These are phyloP conservation scores for Tanytarsus gracilentus DNA, from an alignment of 2,888 invertebrate genomes.

Conservation along the genomic window DNA sequence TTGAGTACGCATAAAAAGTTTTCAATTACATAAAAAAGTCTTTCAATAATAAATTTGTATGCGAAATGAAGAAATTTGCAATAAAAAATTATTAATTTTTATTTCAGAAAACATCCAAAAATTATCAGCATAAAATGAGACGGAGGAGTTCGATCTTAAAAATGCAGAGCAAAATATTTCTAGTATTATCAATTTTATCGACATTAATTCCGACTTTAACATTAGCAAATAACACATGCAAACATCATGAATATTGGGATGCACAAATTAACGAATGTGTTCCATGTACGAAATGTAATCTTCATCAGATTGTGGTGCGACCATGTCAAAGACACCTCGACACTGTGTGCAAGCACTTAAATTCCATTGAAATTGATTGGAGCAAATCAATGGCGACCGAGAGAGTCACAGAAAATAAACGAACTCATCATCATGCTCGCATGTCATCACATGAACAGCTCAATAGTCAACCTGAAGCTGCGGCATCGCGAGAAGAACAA, in stretches of 20 bases:
- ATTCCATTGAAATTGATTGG: conserved; percentile 57
- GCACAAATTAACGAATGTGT: conserved; percentile 54
- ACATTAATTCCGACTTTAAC: not conserved
- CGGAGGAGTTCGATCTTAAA: too few species aligned
- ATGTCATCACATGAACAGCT: conserved; percentile 39
- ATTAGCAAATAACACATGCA: conserved; percentile 37
- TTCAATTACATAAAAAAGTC: too few species aligned
- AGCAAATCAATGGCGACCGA: conserved; percentile 46
- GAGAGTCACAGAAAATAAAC: conserved; percentile 33
- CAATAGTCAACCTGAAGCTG: conserved; percentile 47
- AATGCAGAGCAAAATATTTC: conserved; percentile 1
- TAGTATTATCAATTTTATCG: conserved; percentile 8
- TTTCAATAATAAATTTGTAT: not conserved
- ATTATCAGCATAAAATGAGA: not conserved
- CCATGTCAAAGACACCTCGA: conserved; percentile 69
- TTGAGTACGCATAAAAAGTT: not conserved
- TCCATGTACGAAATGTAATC: conserved; percentile 63
- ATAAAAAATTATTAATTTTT: not conserved
- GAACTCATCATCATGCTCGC: conserved; percentile 23
- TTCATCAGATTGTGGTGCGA: conserved; percentile 52
- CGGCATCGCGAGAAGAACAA: conserved; percentile 33
- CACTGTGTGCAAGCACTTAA: conserved; percentile 62
- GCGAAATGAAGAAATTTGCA: not conserved
- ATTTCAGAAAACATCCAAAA: not conserved
- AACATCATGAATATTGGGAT: conserved; percentile 62